phyloP scores from a whole-genome alignment of 2,888 invertebrate species.

The Pseudococcus longispinus region DNA sequence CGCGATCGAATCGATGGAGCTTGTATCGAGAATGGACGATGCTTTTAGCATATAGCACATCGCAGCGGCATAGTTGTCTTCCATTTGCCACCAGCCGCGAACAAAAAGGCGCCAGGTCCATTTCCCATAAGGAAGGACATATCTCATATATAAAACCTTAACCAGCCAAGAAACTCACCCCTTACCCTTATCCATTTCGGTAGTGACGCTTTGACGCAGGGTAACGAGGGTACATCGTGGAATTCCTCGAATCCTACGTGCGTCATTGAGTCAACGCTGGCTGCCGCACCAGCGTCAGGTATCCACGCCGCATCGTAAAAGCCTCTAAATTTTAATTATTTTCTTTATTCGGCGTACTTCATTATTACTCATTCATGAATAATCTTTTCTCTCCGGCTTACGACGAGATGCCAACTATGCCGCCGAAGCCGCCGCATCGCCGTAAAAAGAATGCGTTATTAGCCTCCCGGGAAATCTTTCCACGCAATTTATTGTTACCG shows the following conservation, averaged over 20 bases:
- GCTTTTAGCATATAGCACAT: constrained; percentile 32
- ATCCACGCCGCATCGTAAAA: background rate
- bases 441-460: constrained; percentile 21
- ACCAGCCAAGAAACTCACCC: background rate
- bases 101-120: constrained; percentile 33
- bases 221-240: background rate
- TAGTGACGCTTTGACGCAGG: too few relatives aligned
- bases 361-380: constrained; percentile 40
- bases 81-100: constrained; percentile 15
- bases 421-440: background rate
- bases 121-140: background rate
- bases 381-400: constrained; percentile 25
- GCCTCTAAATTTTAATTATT: constrained; percentile 30
- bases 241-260: background rate
- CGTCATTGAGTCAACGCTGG: background rate
- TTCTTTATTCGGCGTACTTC: constrained; percentile 8
- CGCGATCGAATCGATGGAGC: background rate
- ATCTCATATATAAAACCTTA: background rate
- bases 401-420: background rate
- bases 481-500: constrained; percentile 27
- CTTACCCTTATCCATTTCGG: background rate
- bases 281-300: too few relatives aligned
- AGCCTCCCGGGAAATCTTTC: constrained; percentile 33
- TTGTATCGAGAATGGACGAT: background rate
- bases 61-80: background rate